phyloP scores from a whole-genome alignment of 2,113 vertebrate genomes.

The Phocoena sinus region DNA sequence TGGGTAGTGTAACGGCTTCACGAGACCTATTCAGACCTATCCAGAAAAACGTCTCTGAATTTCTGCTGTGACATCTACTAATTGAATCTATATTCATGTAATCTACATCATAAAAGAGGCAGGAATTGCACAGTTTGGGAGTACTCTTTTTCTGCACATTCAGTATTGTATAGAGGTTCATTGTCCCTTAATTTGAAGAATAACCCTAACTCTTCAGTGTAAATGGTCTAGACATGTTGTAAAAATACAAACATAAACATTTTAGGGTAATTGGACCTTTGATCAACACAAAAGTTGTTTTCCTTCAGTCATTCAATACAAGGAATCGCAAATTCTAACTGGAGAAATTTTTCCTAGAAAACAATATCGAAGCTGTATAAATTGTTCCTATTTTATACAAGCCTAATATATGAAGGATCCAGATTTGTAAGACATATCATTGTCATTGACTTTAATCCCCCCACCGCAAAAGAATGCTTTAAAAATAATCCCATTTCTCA shows the following conservation, averaged over 20 bases:
- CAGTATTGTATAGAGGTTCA: background rate
- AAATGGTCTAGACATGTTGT: background rate
- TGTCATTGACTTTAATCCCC: background rate
- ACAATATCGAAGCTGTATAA: background rate
- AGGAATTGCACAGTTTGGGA: background rate
- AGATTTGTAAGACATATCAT: background rate
- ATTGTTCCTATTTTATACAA: background rate
- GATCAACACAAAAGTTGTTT: background rate
- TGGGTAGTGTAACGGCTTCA: background rate
- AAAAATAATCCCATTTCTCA: constrained; percentile 26
- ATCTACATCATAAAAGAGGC: background rate
- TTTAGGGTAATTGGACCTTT: background rate
- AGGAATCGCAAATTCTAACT: background rate
- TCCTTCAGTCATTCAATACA: background rate
- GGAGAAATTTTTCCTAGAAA: background rate
- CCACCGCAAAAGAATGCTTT: background rate
- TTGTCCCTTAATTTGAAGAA: background rate
- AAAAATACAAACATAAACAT: background rate
- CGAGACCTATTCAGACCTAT: background rate
- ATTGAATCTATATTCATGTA: background rate
- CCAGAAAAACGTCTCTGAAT: background rate
- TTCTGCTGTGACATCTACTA: background rate
- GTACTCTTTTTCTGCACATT: background rate
- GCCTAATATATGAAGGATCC: background rate
- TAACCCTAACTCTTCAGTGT: background rate